Base-by-base conservation (phyloP, 2,888 invertebrate genomes). In the Leptinotarsa peninsularis region DNA sequence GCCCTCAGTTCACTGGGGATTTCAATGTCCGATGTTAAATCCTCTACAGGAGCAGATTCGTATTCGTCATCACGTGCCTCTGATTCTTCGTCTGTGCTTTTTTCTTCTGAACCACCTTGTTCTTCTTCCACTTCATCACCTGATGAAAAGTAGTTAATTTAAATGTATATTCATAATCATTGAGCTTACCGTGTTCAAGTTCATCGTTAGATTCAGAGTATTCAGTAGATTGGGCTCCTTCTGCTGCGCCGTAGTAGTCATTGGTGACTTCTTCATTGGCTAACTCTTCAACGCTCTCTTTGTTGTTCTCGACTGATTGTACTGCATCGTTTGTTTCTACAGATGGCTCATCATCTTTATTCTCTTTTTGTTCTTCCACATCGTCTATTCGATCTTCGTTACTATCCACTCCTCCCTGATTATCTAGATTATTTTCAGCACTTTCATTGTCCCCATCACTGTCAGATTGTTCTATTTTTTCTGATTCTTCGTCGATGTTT, bases 1-100 rank as follows among this genome's bases (percentile, higher is more conserved):
- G 94, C 92, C 86, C 96, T 91, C 71, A 95, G 90, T 81, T 95
- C 93, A 84, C 93, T 92, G 4, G 95, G 95, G 81, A 95, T 93
- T 85, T 93, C 93, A 81, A 91, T 91, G 85, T 93, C 94, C 91
- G 94, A 89, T 66, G 84, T 89, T 69, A 91, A 84, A 75, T 91
- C 91, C 85, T 91, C 91, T 78, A 90, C 91, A 49, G 89, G 89
- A 1, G 88, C 88, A 27, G 79, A 81, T 78, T 84, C 85, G 58
- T 73, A 76, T 76, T 78, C 77, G 75, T 78, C 49, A 15, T 49
- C 63, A 27, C 18, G 68, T 10, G 43, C 52, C 58, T 76, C 78
- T 43, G 67, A 71, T 15, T 73, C 66, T 18, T 54, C 43, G 17
- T 67, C 43, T 58, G 49, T 21, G 18, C n/a, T 49, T 58, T 70